A percentile compares a stretch with the other conserved stretches of the same genome.
phyloP scores from a whole-genome alignment of 2,113 vertebrate genomes.

The Limanda limanda region DNA sequence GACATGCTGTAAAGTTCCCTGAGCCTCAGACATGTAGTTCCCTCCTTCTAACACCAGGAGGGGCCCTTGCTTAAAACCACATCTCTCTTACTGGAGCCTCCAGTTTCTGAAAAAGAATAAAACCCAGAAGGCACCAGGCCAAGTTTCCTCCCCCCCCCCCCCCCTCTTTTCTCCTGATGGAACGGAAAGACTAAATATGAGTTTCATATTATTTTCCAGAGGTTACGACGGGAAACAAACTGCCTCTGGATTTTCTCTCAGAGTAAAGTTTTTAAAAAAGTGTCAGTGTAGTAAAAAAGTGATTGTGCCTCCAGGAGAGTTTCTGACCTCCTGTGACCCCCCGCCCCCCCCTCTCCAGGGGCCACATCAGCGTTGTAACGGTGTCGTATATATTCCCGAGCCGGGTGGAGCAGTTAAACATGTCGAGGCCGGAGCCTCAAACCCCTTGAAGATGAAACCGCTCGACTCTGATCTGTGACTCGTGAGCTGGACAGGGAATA shows the following conservation, averaged over 20 bases:
- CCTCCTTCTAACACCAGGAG: constrained; percentile 33
- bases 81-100: neutral
- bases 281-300: neutral
- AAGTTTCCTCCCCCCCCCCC: constrained; percentile 75
- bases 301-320: too few species aligned
- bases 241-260: constrained; percentile 52
- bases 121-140: constrained; percentile 36
- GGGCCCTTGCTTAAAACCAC: constrained; percentile 28
- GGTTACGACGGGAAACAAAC: constrained; percentile 17
- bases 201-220: constrained; percentile 65
- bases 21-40: constrained; percentile 22
- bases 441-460: neutral
- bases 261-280: too few species aligned
- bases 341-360: neutral
- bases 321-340: constrained; percentile 37
- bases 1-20: too few species aligned
- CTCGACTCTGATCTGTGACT: neutral
- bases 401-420: constrained; percentile 18
- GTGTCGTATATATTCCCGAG: constrained; percentile 16
- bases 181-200: constrained; percentile 72
- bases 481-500: neutral
- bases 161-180: constrained; percentile 53
- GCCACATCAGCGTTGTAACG: neutral
- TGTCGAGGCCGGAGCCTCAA: neutral
- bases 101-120: constrained; percentile 18